Conservation (phyloP, 2,113 vertebrate species). For the Notothenia rossii region DNA sequence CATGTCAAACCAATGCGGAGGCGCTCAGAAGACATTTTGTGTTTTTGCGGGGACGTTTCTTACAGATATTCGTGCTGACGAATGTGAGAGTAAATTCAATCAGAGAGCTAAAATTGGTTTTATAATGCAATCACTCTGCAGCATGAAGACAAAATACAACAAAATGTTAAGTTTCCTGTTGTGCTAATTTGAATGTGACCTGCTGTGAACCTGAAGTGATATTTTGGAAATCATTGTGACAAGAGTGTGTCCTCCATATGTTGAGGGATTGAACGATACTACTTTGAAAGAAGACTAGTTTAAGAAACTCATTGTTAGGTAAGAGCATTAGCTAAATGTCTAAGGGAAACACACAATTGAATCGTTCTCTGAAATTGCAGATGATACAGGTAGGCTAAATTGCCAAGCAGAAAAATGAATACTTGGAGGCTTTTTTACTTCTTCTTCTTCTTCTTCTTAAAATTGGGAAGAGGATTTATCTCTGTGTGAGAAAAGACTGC, state of each 20-base stretch:
- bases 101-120: slow-evolving; percentile 54
- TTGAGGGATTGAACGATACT: slow-evolving; percentile 1
- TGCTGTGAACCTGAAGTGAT: slow-evolving; percentile 52
- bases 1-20: slow-evolving; percentile 53
- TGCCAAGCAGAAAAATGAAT: slow-evolving; percentile 63
- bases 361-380: slow-evolving; percentile 51
- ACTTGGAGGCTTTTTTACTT: slow-evolving; percentile 39
- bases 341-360: slow-evolving; percentile 54
- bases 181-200: slow-evolving; percentile 60
- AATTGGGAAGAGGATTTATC: slow-evolving; percentile 72
- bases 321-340: slow-evolving; percentile 37
- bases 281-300: slow-evolving; percentile 32
- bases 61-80: slow-evolving; percentile 42
- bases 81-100: slow-evolving; percentile 64
- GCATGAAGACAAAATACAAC: slow-evolving; percentile 37
- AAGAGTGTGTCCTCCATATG: slow-evolving; percentile 57
- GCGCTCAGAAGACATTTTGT: slow-evolving; percentile 43
- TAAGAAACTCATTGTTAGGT: slow-evolving; percentile 25
- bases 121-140: slow-evolving; percentile 53
- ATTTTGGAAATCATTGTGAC: slow-evolving; percentile 57
- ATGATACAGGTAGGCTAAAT: slow-evolving; percentile 64
- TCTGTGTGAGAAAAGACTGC: slow-evolving; percentile 54
- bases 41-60: slow-evolving; percentile 27
- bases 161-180: slow-evolving; percentile 56
- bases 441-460: not conserved